These are phyloP conservation scores for Larimichthys polyactis DNA, from an alignment of 2,113 vertebrate genomes.

Conservation along the genomic window DNA sequence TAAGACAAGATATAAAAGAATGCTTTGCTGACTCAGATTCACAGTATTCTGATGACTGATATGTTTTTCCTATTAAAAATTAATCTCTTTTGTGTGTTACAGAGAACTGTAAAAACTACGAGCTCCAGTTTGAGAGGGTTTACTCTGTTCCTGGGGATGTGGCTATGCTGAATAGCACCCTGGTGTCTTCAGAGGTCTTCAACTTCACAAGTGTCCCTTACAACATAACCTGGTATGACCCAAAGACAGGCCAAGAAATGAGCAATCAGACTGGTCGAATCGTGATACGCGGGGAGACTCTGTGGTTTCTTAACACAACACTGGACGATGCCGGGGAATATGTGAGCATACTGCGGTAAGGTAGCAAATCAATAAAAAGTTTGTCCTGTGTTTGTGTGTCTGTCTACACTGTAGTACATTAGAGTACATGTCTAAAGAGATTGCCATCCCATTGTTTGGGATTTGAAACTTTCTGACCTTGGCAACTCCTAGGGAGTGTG, in stretches of 20 bases:
- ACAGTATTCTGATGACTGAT: neutral
- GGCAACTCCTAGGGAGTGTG: no score
- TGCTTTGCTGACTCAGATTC: neutral
- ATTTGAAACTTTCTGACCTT: no score
- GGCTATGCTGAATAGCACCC: slow-evolving; percentile 73
- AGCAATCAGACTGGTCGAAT: slow-evolving; percentile 67
- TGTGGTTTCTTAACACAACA: slow-evolving; percentile 87
- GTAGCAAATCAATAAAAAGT: neutral
- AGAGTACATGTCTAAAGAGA: no score
- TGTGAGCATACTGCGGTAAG: slow-evolving; percentile 82
- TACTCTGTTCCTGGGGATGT: slow-evolving; percentile 77
- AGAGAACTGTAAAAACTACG: slow-evolving; percentile 75
- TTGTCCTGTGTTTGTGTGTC: neutral
- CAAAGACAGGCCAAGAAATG: slow-evolving; percentile 63
- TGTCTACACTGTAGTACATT: no score
- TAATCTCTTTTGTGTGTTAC: slow-evolving; percentile 25
- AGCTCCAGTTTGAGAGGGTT: slow-evolving; percentile 50
- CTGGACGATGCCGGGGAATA: slow-evolving; percentile 86
- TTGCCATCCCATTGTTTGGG: no score
- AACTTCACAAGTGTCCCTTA: slow-evolving; percentile 53
- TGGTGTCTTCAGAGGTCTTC: slow-evolving; percentile 55
- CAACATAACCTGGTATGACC: slow-evolving; percentile 87
- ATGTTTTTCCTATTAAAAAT: neutral
- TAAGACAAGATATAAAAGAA: neutral
- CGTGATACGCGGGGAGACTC: slow-evolving; percentile 74